Percentiles rank a stretch among this genome's conserved stretches.
These are phyloP conservation scores for Apodemus speciosus DNA, from an alignment of 2,113 vertebrate species.

Conservation along the genomic window DNA sequence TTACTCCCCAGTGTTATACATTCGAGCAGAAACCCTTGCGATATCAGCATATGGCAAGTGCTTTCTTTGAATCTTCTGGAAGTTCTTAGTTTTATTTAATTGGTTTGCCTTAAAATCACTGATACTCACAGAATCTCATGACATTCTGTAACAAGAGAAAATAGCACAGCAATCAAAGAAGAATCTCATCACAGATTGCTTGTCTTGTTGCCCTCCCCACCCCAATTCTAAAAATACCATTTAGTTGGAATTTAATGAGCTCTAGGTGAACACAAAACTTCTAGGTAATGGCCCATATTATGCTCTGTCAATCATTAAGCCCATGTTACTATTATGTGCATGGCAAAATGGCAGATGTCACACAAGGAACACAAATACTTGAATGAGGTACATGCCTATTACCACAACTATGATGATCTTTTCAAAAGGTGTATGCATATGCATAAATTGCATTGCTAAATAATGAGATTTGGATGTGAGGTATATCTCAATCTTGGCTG, in stretches of 20 bases:
- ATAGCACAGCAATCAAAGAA: neutral
- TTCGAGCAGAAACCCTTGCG: neutral
- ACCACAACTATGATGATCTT: neutral
- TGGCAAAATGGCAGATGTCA: neutral
- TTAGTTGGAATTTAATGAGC: conserved; percentile 17
- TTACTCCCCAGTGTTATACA: neutral
- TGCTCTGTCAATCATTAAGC: conserved; percentile 19
- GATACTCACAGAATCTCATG: neutral
- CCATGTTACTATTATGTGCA: neutral
- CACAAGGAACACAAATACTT: neutral
- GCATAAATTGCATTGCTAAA: neutral
- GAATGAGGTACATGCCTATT: neutral
- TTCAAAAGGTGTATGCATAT: neutral
- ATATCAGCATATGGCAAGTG: neutral
- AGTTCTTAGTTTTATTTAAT: conserved; percentile 16
- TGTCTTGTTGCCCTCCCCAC: neutral
- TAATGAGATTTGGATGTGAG: neutral
- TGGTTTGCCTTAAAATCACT: neutral
- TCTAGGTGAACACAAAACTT: neutral
- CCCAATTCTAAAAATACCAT: neutral
- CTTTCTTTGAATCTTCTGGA: neutral
- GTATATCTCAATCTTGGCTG: neutral
- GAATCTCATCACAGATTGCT: neutral
- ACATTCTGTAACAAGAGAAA: neutral
- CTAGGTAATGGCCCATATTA: neutral